phyloP scores from a whole-genome alignment of 2,888 invertebrate species.

The Xestia sexstrigata region DNA sequence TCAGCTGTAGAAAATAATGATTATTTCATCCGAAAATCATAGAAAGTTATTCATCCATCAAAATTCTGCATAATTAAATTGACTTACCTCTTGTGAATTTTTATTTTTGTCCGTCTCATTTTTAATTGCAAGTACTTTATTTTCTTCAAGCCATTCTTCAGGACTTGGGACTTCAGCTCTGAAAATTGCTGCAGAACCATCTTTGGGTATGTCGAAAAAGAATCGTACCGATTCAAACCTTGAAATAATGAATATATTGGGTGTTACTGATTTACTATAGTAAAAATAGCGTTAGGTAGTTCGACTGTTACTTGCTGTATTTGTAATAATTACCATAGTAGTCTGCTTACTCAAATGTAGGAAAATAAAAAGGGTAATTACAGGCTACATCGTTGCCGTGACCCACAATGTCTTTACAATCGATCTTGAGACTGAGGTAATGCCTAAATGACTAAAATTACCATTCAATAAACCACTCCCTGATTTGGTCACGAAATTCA shows the following conservation, averaged over 20 bases:
- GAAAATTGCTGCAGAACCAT: slow-evolving; percentile 76
- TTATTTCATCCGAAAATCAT: not conserved
- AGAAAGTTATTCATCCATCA: not conserved
- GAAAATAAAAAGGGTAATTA: not conserved
- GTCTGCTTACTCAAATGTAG: not conserved
- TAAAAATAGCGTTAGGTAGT: not conserved
- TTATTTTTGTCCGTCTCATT: slow-evolving; percentile 77
- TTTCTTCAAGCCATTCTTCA: slow-evolving; percentile 78
- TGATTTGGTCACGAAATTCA: slow-evolving; percentile 77
- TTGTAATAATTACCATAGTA: not conserved
- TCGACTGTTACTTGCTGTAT: not conserved
- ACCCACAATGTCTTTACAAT: not conserved
- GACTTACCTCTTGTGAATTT: slow-evolving; percentile 68
- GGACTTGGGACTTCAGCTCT: slow-evolving; percentile 78
- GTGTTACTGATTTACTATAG: not conserved
- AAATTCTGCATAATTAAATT: not conserved
- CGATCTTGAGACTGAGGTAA: not conserved
- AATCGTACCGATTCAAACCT: slow-evolving; percentile 79
- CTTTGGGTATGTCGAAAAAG: slow-evolving; percentile 80
- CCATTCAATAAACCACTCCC: slow-evolving; percentile 83
- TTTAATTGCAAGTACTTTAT: slow-evolving; percentile 71
- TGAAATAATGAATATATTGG: slow-evolving; percentile 1
- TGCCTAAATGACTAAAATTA: slow-evolving; percentile 44
- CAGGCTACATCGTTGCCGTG: not conserved
- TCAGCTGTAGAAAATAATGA: slow-evolving; percentile 67